Base-by-base conservation (phyloP, 2,888 invertebrate species). In the Hecatera dysodea region DNA sequence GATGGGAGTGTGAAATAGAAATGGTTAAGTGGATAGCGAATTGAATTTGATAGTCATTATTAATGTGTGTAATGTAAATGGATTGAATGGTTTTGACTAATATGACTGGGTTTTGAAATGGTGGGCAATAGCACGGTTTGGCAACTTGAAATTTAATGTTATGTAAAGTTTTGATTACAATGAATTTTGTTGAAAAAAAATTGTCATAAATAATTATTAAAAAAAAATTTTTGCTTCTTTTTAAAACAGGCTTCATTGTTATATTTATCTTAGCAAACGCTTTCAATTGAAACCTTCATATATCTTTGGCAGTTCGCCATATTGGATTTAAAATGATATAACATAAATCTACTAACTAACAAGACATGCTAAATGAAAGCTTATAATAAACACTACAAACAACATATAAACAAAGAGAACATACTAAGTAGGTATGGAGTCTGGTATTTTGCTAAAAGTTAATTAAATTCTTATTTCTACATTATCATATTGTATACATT, bases 1-100 rank as follows among this genome's bases (percentile, higher is more conserved):
- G 27, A 72, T 80, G 60, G 52, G 48, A 39, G 81, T 67, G 48
- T 72, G 55, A 81, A 72, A 65, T 83, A 81, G 77, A 80, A 81
- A 67, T 71, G 55, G 33, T 27, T 22, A 5, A 64, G 52, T 27
- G 39, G 39, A 53, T 29, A 65, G 27, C 22, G 33, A 59, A 66
- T 81, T 63, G 29, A 77, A 66, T 77, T 77, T 42, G 29, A 19
- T 22, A 29, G 24, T 48, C 27, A 62, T 63, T 61, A 60, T 48
- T 61, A 22, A 61, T 53, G 42, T 48, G 19, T 48, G 36, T 50
- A 17, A 63, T 60, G 24, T 75, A 57, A 57, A 53, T 67, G n/a
- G 19, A 70, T 56, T 46, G 24, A 64, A 68, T 48, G 7, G 17
- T 24, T 17, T 64, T 22, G 44, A 29, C 7, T 42, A 11, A 12